Conservation (phyloP, 1,140 invertebrate species). For the Potamilus streckersoni region DNA sequence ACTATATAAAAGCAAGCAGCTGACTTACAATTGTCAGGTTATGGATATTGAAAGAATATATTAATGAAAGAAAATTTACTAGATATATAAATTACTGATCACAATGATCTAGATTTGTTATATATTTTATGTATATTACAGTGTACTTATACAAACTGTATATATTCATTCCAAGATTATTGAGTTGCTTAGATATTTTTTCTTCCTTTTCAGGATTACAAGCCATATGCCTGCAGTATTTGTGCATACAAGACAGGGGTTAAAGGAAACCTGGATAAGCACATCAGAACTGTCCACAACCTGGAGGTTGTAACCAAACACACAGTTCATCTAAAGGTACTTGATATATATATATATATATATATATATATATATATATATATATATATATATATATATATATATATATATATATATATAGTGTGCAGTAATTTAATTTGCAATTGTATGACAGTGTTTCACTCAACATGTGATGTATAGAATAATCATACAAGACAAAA, state of each 20-base stretch:
- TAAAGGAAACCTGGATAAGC: constrained; percentile 34
- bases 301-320: constrained; percentile 28
- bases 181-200: background rate
- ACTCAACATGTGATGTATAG: no score
- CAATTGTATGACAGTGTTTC: no score
- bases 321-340: constrained; percentile 23
- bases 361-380: no score
- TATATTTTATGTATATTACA: background rate
- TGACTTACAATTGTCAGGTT: background rate
- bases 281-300: constrained; percentile 29
- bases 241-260: constrained; percentile 33
- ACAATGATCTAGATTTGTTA: background rate
- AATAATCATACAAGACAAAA: no score
- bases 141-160: background rate
- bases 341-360: no score
- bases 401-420: no score
- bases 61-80: background rate
- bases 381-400: no score
- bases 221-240: constrained; percentile 27
- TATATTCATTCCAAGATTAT: background rate
- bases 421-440: no score
- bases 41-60: background rate
- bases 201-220: constrained; percentile 15
- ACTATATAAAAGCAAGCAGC: background rate
- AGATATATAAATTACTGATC: background rate